These are phyloP conservation scores for Atlantisia rogersi DNA, from an alignment of 2,113 vertebrate species.

Conservation along the genomic window DNA sequence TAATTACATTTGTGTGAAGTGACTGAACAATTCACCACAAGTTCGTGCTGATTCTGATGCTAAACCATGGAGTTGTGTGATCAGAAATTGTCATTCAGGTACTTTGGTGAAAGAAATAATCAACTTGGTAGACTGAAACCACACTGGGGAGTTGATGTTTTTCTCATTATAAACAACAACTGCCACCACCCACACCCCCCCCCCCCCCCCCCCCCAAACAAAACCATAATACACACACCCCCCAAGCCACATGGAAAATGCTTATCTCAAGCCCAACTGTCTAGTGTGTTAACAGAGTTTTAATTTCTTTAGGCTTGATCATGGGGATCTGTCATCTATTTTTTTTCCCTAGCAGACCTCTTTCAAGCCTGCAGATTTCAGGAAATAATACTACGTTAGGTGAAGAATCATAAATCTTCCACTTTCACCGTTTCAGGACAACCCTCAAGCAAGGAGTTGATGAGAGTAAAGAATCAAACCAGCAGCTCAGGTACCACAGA, in stretches of 20 bases:
- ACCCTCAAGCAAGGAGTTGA: background rate
- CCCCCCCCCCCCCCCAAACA: background rate
- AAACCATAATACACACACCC: accelerated
- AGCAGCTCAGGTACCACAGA: background rate
- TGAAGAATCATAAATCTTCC: background rate
- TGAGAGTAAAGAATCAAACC: background rate
- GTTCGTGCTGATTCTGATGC: background rate
- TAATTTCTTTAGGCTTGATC: background rate
- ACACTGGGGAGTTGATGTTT: background rate
- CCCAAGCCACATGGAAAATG: background rate
- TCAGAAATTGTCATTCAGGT: background rate
- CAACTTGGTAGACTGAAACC: background rate
- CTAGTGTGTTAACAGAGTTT: background rate
- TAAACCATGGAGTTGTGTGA: background rate
- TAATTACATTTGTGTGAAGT: background rate
- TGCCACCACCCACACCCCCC: too few relatives aligned
- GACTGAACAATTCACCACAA: background rate
- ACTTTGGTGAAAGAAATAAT: background rate
- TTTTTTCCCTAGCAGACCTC: background rate
- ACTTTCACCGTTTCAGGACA: background rate
- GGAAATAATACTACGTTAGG: background rate
- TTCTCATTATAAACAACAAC: background rate
- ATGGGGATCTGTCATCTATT: background rate
- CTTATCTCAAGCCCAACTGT: background rate
- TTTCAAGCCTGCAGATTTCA: background rate